Evolutionary conservation across 2,888 invertebrate genomes (phyloP).

Genomic region (Pandemis cinnamomeana): DNA sequence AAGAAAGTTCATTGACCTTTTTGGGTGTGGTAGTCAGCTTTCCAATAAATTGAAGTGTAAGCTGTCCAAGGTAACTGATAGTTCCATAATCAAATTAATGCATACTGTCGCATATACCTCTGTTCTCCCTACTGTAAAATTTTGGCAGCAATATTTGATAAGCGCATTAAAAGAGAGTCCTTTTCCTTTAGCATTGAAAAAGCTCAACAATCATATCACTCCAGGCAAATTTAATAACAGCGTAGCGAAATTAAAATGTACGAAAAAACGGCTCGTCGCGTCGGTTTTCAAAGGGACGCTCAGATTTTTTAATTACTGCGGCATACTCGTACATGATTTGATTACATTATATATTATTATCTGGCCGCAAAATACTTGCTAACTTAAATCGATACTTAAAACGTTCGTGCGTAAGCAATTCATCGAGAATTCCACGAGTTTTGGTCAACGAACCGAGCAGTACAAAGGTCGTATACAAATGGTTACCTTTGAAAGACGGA

Average conservation of each 20-base stretch:
- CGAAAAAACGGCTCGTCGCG: neutral
- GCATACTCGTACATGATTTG: neutral
- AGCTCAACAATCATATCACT: neutral
- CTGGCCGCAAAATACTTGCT: conserved; percentile 6
- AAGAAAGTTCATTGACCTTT: too few species aligned
- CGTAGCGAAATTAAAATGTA: conserved; percentile 9
- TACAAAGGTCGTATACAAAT: too few species aligned
- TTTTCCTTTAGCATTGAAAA: neutral
- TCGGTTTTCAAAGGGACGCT: conserved; percentile 8
- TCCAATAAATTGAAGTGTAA: too few species aligned
- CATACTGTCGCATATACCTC: too few species aligned
- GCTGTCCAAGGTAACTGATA: too few species aligned
- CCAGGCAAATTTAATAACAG: neutral
- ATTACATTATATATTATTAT: neutral
- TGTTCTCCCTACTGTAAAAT: too few species aligned
- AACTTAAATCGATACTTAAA: conserved; percentile 18
- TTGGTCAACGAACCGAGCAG: neutral
- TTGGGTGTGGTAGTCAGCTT: too few species aligned
- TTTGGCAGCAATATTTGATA: too few species aligned
- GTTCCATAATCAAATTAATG: too few species aligned
- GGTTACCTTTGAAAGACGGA: too few species aligned
- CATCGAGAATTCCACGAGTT: neutral
- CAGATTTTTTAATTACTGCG: conserved; percentile 19
- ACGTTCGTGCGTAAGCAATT: neutral
- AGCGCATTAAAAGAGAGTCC: too few species aligned